Percentiles rank a stretch among this genome's conserved stretches.
Evolutionary conservation across 2,797 vertebrate genomes (phyloP).

Genomic region (Myripristis murdjan): DNA sequence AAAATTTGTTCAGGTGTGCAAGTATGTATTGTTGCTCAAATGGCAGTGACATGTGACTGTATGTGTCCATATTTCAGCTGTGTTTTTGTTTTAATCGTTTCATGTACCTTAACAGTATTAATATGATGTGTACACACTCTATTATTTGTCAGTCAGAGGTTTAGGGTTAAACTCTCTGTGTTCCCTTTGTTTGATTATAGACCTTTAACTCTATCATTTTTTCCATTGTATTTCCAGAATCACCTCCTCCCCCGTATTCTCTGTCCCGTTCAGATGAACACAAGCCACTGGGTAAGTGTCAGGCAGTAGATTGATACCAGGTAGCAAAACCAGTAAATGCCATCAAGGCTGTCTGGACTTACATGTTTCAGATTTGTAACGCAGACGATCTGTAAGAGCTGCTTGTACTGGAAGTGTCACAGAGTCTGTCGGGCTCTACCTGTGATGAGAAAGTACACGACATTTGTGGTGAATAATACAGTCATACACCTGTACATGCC

Average conservation of each 20-base stretch:
- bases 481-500: not conserved
- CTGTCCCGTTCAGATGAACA: conserved; percentile 89
- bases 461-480: not conserved
- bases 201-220: conserved; percentile 21
- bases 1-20: no score
- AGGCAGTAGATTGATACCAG: conserved; percentile 14
- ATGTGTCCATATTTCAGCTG: no score
- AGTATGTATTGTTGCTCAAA: not conserved
- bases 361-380: conserved; percentile 55
- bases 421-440: conserved; percentile 12
- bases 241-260: conserved; percentile 96
- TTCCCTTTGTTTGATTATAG: not conserved
- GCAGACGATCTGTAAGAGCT: conserved; percentile 36
- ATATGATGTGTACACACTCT: not conserved
- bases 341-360: conserved; percentile 43
- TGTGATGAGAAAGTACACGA: conserved; percentile 1
- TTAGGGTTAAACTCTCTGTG: not conserved
- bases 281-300: conserved; percentile 93
- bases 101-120: not conserved
- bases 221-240: conserved; percentile 89
- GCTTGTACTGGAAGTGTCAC: conserved; percentile 21
- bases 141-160: not conserved
- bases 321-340: conserved; percentile 46
- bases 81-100: no score
- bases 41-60: no score